Evolutionary conservation across 2,888 invertebrate genomes (phyloP).

Genomic region (Pardosa pseudoannulata): DNA sequence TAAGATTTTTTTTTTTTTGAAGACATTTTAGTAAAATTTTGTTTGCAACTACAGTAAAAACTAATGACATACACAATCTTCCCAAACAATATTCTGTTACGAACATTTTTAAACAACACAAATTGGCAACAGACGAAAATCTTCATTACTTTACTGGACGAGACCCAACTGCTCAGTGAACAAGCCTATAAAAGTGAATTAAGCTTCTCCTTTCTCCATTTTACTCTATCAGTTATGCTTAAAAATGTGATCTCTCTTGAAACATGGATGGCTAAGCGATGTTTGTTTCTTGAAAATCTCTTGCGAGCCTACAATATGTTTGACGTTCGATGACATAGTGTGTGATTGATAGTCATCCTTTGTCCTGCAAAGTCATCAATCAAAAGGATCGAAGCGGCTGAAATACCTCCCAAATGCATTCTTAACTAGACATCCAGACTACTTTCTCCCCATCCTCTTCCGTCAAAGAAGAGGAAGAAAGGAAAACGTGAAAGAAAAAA

Average conservation of each 20-base stretch:
- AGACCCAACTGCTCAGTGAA: too few relatives aligned
- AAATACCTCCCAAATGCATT: constrained; percentile 66
- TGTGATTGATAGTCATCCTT: constrained; percentile 54
- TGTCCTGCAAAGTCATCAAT: constrained; percentile 61
- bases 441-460: constrained; percentile 51
- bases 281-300: background rate
- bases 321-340: constrained; percentile 1
- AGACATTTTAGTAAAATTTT: too few relatives aligned
- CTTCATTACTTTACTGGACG: too few relatives aligned
- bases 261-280: background rate
- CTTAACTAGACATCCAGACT: constrained; percentile 68
- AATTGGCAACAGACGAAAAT: too few relatives aligned
- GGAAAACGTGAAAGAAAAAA: constrained; percentile 33
- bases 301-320: background rate
- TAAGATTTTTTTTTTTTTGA: too few relatives aligned
- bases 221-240: background rate
- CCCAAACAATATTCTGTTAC: too few relatives aligned
- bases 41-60: too few relatives aligned
- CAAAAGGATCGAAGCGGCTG: constrained; percentile 55
- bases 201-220: background rate
- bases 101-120: too few relatives aligned
- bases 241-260: background rate
- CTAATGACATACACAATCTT: too few relatives aligned
- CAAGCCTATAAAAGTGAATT: background rate
- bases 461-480: constrained; percentile 27